A percentile compares a stretch with the other conserved stretches of the same genome.
phyloP scores from a whole-genome alignment of 2,797 vertebrate genomes.

The Buceros bicornis region DNA sequence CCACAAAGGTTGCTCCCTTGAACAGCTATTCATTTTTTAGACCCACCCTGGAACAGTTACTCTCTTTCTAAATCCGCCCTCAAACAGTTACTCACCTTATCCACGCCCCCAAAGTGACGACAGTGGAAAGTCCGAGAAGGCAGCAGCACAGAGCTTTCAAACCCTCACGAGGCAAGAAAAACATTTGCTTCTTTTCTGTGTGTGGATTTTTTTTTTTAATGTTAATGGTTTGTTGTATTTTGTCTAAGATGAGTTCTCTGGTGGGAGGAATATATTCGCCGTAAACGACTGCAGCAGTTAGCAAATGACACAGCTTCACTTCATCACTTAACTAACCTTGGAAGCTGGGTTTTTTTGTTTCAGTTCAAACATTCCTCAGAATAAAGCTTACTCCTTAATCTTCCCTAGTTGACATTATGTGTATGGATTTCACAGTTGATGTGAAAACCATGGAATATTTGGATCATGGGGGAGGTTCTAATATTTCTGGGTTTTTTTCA shows the following conservation, averaged over 20 bases:
- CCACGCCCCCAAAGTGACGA: constrained; percentile 62
- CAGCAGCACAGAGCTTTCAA: constrained; percentile 61
- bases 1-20: constrained; percentile 40
- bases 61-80: constrained; percentile 67
- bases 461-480: not conserved
- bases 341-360: not conserved
- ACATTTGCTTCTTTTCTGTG: constrained; percentile 68
- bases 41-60: constrained; percentile 53
- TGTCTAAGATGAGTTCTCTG: constrained; percentile 44
- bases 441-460: not conserved
- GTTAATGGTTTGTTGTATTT: constrained; percentile 42
- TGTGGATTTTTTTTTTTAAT: constrained; percentile 35
- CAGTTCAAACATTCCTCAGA: not conserved
- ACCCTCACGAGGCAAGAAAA: constrained; percentile 58
- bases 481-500: not conserved
- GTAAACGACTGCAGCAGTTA: not conserved
- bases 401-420: not conserved
- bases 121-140: constrained; percentile 61
- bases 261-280: constrained; percentile 16
- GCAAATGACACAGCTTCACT: constrained; percentile 22
- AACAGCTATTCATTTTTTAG: constrained; percentile 41
- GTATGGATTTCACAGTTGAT: constrained; percentile 2
- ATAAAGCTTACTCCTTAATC: not conserved
- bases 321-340: not conserved
- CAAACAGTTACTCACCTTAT: constrained; percentile 74